A percentile compares a stretch with the other conserved stretches of the same genome.
Conservation (phyloP, 2,797 vertebrate species). For the Jordanella pulchra region DNA sequence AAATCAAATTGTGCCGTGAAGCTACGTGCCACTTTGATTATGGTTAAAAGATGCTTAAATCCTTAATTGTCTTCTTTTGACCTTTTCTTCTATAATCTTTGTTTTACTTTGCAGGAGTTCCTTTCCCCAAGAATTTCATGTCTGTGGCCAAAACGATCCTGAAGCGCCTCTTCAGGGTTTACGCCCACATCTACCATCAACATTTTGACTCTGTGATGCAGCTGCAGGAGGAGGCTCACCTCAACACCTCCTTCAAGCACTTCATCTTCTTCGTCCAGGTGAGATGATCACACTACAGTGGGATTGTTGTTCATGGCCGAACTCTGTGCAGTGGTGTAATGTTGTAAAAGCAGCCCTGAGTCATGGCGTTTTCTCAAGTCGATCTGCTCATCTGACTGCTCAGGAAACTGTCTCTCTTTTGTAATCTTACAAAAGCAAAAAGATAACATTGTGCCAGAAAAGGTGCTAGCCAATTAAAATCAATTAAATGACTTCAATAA, state of each 20-base stretch:
- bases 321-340: not conserved
- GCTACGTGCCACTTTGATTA: not conserved
- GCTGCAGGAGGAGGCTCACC: slow-evolving; percentile 96
- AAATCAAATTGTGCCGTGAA: not conserved
- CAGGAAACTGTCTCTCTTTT: not conserved
- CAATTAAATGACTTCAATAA: too few species aligned
- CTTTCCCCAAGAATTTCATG: slow-evolving; percentile 98
- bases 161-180: slow-evolving; percentile 94
- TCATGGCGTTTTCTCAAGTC: not conserved
- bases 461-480: too few species aligned
- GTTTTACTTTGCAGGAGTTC: slow-evolving; percentile 82
- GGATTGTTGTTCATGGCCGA: not conserved
- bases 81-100: slow-evolving; percentile 10
- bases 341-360: not conserved
- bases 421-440: not conserved
- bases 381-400: not conserved
- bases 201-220: slow-evolving; percentile 97
- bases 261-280: slow-evolving; percentile 99
- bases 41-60: slow-evolving; percentile 9
- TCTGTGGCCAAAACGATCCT: slow-evolving; percentile 98
- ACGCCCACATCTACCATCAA: slow-evolving; percentile 97
- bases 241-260: slow-evolving; percentile 99
- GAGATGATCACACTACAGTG: slow-evolving; percentile 5
- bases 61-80: slow-evolving; percentile 7
- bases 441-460: too few species aligned